phyloP scores from a whole-genome alignment of 2,888 invertebrate species.

The Andrena hattorfiana region DNA sequence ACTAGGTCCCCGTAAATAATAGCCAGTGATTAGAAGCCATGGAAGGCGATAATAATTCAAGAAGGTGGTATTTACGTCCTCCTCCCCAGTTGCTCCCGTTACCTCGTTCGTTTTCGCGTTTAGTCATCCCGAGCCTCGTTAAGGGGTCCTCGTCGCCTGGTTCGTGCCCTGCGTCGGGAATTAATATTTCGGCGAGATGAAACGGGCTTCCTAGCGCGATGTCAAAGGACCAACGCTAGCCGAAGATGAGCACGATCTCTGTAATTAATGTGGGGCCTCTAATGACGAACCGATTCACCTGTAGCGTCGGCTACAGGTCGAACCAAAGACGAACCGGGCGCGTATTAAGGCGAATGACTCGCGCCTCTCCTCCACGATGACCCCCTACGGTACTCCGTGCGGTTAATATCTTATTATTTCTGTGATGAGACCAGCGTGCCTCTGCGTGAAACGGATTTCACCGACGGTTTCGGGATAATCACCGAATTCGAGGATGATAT shows the following conservation, averaged over 20 bases:
- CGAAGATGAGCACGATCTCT: constrained; percentile 75
- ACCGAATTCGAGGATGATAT: constrained; percentile 53
- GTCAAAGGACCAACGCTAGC: constrained; percentile 73
- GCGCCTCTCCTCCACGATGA: constrained; percentile 66
- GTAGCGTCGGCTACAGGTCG: constrained; percentile 59
- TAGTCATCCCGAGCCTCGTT: constrained; percentile 62
- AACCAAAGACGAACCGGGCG: constrained; percentile 44
- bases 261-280: constrained; percentile 78
- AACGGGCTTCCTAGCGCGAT: constrained; percentile 74
- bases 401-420: constrained; percentile 83
- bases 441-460: constrained; percentile 75
- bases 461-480: constrained; percentile 58
- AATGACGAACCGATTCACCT: constrained; percentile 76
- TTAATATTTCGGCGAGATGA: constrained; percentile 82
- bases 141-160: constrained; percentile 30
- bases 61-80: constrained; percentile 67
- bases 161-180: constrained; percentile 56
- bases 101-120: constrained; percentile 49
- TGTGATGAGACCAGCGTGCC: constrained; percentile 72
- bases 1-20: constrained; percentile 61
- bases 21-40: constrained; percentile 66
- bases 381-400: constrained; percentile 78
- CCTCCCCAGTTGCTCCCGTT: constrained; percentile 51
- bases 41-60: constrained; percentile 65
- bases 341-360: constrained; percentile 81